These are phyloP conservation scores for Apis dorsata DNA, from an alignment of 1,140 invertebrate genomes.

Conservation along the genomic window DNA sequence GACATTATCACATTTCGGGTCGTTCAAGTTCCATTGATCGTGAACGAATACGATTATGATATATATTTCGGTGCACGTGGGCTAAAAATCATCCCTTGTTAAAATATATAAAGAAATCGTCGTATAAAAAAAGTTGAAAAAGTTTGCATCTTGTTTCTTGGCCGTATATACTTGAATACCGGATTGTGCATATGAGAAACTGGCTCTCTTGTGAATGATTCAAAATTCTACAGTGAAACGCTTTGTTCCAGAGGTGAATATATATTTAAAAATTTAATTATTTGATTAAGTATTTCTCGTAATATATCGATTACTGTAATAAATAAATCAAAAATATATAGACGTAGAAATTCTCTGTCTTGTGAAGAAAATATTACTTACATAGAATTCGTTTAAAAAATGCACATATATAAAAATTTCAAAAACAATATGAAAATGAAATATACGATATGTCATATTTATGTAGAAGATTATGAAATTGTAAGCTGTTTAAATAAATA, in stretches of 20 bases:
- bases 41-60: not conserved
- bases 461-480: no score
- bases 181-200: conserved; percentile 1
- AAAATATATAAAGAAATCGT: not conserved
- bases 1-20: not conserved
- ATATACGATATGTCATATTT: no score
- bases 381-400: no score
- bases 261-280: not conserved
- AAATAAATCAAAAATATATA: no score
- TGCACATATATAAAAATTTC: no score
- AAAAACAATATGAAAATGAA: no score
- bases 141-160: not conserved
- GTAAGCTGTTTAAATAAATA: no score
- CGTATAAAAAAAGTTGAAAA: not conserved
- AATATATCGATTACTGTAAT: not conserved
- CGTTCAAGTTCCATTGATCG: no score
- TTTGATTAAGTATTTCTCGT: not conserved
- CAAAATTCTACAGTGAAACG: not conserved
- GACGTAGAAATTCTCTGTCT: no score
- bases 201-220: conserved; percentile 21
- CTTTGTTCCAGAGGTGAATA: not conserved
- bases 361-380: no score
- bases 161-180: not conserved
- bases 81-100: not conserved
- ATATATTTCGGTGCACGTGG: not conserved